These are phyloP conservation scores for Poecilia wingei DNA, from an alignment of 2,797 vertebrate species.

Conservation along the genomic window DNA sequence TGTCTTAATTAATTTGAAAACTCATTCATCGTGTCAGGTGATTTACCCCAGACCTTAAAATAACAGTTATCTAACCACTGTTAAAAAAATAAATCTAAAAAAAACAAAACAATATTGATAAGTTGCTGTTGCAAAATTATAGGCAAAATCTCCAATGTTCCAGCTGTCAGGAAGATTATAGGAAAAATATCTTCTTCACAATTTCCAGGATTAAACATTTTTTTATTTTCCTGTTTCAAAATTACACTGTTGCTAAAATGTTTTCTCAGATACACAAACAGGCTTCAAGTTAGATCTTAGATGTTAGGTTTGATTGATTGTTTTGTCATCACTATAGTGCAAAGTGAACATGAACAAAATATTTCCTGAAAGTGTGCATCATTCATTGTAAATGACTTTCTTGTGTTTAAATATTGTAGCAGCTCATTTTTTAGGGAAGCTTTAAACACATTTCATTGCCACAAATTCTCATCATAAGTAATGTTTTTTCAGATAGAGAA, in stretches of 20 bases:
- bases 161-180: neutral
- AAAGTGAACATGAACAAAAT: neutral
- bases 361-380: neutral
- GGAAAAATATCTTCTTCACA: neutral
- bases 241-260: neutral
- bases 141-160: neutral
- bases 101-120: neutral
- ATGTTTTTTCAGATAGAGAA: neutral
- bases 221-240: neutral
- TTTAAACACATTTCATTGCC: neutral
- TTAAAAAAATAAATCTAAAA: neutral
- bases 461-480: neutral
- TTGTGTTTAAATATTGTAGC: neutral
- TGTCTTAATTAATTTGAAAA: neutral
- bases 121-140: neutral
- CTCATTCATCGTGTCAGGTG: neutral
- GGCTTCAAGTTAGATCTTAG: neutral
- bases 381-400: neutral
- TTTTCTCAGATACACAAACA: neutral
- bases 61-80: neutral
- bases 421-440: constrained; percentile 1
- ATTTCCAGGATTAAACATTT: neutral
- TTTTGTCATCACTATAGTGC: neutral
- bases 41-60: neutral
- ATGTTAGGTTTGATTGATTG: neutral